Base-by-base conservation (phyloP, 1,140 invertebrate species). In the Thereuonema tuberculata region DNA sequence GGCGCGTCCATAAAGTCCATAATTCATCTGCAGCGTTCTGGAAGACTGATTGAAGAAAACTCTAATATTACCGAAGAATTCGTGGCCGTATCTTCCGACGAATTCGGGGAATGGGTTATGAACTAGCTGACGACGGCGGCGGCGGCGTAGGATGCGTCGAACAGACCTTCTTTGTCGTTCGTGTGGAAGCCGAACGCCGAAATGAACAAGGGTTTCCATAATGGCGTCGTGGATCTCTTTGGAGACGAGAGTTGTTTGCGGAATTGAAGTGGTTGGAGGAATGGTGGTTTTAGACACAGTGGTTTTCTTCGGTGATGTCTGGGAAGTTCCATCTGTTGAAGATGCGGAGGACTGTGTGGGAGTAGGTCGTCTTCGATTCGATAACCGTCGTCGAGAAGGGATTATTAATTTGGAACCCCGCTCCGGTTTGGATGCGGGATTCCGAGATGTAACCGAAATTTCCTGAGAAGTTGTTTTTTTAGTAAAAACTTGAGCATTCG, bases 1-100 rank as follows among this genome's bases (percentile, higher is more conserved):
- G 5, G 49, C 49, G 56, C 37, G 56, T 3, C 59, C 59, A 26
- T 60, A 60, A 47, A 56, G 54, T 20, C 59, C 59, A 60, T 60
- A 60, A 12, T 55, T 26, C 23, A 60, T 23, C 28, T 54, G 49
- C 20, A 60, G 26, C 27, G 25, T 54, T 17, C 12, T 5, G 3
- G 37, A 12, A 12, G 59, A 31, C 2, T 24, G 48, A 25, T 60
- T 60, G n/a, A 60, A 37, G 12, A 20, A 46, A 54, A 60, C 37
- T 2, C 20, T 5, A 2, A 60, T 5, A 9, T 43, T 25, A 12
- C 59, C 59, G 28, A 60, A 60, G 24, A 60, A 60, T n/a, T 49
- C 49, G 46, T 60, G 48, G 2, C 21, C 20, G 25, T 60, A 60
- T 3, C 20, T 54, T 2, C 49, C 59, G 24, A 37, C 53, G 23